Evolutionary conservation across 2,797 vertebrate genomes (phyloP), one percentile per base, ranked within the genome.

Genomic region (Hydrocynus forskahlii): DNA sequence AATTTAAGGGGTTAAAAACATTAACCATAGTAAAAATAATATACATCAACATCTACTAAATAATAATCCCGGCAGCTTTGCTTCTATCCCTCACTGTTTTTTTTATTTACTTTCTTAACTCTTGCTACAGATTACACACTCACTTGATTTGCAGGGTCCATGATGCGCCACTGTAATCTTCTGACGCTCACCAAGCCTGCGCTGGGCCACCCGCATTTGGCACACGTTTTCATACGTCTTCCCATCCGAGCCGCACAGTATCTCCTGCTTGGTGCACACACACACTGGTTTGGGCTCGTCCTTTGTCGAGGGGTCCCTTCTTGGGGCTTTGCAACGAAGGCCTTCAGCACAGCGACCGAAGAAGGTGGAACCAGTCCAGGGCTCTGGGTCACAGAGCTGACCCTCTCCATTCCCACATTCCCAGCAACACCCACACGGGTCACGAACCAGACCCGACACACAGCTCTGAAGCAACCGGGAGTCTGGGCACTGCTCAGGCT

Each of bases 351-450:
- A 91, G 29, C 78, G 85, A 1, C 90, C 89, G 1, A 87, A 90
- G 55, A 86, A 81, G 4, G 25, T 71, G 7, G 74, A 76, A 7
- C 81, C 75, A 0, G 80, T 82, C 63, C 54, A 38, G 8, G 78
- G 50, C 48, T 89, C 84, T 0, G 76, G 80, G 76, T 91, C 89
- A 68, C 90, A 91, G 48, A 87, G 76, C 52, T 89, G 89, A 6
- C 89, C 89, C 83, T 90, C 89, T 50, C 83, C 82, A 4, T 91
- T 91, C 25, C 89, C 89, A 60, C 90, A 91, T 76, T 91, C 84
- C 90, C 88, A 91, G 71, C 90, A 91, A 78, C 90, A 91, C 29
- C 88, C 87, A 2, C 90, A 91, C 40, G 63, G 76, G 45, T 91
- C 89, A 16, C 77, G 81, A 16, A 86, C 84, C 13, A 68, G 83